A percentile compares a stretch with the other conserved stretches of the same genome.
phyloP scores from a whole-genome alignment of 2,888 invertebrate genomes.

The Metopia argyrocephala region DNA sequence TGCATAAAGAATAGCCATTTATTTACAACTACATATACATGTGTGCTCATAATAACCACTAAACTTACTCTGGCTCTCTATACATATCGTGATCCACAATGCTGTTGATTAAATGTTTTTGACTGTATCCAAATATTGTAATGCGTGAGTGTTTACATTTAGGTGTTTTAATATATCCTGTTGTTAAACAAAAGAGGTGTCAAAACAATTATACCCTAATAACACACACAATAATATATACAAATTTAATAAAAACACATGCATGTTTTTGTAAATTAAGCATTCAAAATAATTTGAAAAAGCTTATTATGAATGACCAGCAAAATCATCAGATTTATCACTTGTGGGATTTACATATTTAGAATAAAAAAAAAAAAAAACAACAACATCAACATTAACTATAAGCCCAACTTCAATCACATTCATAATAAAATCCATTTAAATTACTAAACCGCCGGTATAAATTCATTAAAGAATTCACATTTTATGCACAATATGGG shows the following conservation, averaged over 20 bases:
- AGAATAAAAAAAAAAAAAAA: not conserved
- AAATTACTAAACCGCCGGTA: constrained; percentile 8
- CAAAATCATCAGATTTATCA: constrained; percentile 44
- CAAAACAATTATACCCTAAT: constrained; percentile 45
- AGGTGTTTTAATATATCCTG: constrained; percentile 1
- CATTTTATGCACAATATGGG: not conserved
- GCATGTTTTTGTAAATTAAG: not conserved
- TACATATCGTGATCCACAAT: not conserved
- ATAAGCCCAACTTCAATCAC: not conserved
- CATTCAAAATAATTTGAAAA: constrained; percentile 38
- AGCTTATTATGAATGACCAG: constrained; percentile 36
- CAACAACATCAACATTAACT: not conserved
- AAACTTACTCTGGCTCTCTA: too few species aligned
- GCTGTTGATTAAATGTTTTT: not conserved
- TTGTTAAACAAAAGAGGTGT: constrained; percentile 51
- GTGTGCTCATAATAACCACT: too few species aligned
- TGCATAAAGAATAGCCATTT: not conserved
- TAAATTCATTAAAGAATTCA: not conserved
- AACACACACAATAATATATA: not conserved
- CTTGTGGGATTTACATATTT: not conserved
- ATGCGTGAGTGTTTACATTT: too few species aligned
- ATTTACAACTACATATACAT: not conserved
- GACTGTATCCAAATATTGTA: not conserved
- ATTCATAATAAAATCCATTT: constrained; percentile 14
- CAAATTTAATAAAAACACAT: not conserved